phyloP scores from a whole-genome alignment of 92 coral and sea anemone species.

The Montipora capitata region DNA sequence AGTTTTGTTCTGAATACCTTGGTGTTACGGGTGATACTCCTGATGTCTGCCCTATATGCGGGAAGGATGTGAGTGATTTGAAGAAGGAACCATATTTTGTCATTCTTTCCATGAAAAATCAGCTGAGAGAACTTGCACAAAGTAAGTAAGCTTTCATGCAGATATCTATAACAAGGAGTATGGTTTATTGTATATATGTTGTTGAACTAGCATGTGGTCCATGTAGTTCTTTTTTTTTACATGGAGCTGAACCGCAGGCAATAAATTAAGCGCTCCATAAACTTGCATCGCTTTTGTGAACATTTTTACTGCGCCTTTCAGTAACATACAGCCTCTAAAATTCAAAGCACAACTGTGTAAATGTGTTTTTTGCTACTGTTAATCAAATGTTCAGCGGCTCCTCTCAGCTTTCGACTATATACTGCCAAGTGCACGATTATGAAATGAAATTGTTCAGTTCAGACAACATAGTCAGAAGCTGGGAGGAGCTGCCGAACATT shows the following conservation, averaged over 20 bases:
- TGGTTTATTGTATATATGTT: slow-evolving; percentile 23
- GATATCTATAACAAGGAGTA: slow-evolving; percentile 14
- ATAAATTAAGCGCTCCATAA: slow-evolving; percentile 12
- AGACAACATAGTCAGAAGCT: slow-evolving; percentile 23
- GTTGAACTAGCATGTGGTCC: slow-evolving; percentile 29
- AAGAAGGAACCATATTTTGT: slow-evolving; percentile 53
- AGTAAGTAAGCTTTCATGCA: slow-evolving; percentile 23
- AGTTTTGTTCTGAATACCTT: slow-evolving; percentile 43
- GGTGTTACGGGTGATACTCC: slow-evolving; percentile 18
- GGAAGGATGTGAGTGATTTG: slow-evolving; percentile 27
- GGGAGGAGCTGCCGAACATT: slow-evolving; percentile 20
- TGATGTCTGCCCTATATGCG: slow-evolving; percentile 47
- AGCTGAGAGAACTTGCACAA: slow-evolving; percentile 26
- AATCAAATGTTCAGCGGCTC: slow-evolving; percentile 21
- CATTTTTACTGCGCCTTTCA: slow-evolving; percentile 29
- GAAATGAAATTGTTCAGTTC: slow-evolving; percentile 20
- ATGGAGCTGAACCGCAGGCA: slow-evolving; percentile 17
- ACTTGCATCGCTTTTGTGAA: slow-evolving; percentile 27
- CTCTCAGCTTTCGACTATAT: slow-evolving; percentile 18
- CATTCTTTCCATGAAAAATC: slow-evolving; percentile 46
- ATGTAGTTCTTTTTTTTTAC: slow-evolving; percentile 22
- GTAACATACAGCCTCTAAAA: slow-evolving; percentile 5
- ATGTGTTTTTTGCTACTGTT: slow-evolving; percentile 24
- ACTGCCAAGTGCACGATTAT: slow-evolving; percentile 6
- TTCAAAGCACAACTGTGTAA: slow-evolving; percentile 30